phyloP scores from a whole-genome alignment of 1,140 invertebrate species.

The Heterodera carotae region DNA sequence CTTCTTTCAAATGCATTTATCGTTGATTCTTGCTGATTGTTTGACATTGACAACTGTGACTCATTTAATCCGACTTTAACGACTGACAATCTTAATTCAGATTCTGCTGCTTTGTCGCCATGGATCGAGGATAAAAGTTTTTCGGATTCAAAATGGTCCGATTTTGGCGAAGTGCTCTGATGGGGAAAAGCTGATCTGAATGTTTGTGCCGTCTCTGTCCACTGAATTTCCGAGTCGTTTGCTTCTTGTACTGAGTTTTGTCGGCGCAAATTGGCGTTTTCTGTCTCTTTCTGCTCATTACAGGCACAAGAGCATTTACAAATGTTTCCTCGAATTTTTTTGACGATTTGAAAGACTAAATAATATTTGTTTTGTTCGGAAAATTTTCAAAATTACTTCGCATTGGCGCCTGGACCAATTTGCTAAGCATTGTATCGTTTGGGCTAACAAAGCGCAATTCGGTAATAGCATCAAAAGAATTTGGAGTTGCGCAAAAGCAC shows the following conservation, averaged over 20 bases:
- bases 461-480: slow-evolving; percentile 12
- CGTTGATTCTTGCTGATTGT: no score
- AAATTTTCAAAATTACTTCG: background rate
- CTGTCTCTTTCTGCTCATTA: slow-evolving; percentile 1
- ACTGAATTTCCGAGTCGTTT: background rate
- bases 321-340: slow-evolving; percentile 21
- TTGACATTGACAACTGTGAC: no score
- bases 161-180: background rate
- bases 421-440: background rate
- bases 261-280: background rate
- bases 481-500: slow-evolving; percentile 10
- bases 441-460: slow-evolving; percentile 4
- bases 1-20: no score
- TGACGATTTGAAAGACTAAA: slow-evolving; percentile 21
- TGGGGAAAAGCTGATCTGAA: background rate
- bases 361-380: no score
- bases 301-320: slow-evolving; percentile 32
- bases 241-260: background rate
- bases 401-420: background rate
- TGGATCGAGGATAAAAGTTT: no score
- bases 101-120: no score
- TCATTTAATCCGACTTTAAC: no score
- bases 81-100: no score
- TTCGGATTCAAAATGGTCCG: background rate
- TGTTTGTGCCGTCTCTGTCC: background rate